Conservation (phyloP, 2,113 vertebrate genomes). For the Pedionomus torquatus region DNA sequence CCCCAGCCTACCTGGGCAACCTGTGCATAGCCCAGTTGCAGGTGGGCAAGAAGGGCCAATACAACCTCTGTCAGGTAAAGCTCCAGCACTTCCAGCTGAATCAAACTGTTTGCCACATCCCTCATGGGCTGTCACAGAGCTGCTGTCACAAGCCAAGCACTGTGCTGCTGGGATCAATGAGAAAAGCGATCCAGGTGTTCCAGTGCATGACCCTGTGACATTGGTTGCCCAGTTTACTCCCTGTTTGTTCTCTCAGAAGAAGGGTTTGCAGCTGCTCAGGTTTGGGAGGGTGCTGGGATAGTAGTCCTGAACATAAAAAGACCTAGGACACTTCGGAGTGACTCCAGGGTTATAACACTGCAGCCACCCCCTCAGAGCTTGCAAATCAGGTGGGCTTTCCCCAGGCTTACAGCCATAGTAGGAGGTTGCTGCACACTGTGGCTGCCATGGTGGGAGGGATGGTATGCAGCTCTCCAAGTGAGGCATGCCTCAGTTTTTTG, state of each 20-base stretch:
- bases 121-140: no score
- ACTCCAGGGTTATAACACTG: neutral
- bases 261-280: neutral
- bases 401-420: neutral
- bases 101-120: accelerated
- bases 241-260: neutral
- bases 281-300: neutral
- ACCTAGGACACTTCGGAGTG: neutral
- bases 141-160: neutral
- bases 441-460: neutral
- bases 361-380: neutral
- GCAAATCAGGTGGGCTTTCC: neutral
- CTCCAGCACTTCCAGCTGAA: neutral
- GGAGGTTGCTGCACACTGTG: neutral
- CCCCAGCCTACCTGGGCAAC: no score
- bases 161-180: neutral
- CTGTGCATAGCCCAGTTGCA: no score
- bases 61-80: neutral
- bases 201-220: accelerated
- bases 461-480: neutral
- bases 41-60: neutral
- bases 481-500: neutral
- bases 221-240: neutral
- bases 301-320: neutral
- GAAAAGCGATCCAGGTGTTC: neutral